Evolutionary conservation across 1,140 invertebrate species (phyloP).

Genomic region (Agrilus planipennis): DNA sequence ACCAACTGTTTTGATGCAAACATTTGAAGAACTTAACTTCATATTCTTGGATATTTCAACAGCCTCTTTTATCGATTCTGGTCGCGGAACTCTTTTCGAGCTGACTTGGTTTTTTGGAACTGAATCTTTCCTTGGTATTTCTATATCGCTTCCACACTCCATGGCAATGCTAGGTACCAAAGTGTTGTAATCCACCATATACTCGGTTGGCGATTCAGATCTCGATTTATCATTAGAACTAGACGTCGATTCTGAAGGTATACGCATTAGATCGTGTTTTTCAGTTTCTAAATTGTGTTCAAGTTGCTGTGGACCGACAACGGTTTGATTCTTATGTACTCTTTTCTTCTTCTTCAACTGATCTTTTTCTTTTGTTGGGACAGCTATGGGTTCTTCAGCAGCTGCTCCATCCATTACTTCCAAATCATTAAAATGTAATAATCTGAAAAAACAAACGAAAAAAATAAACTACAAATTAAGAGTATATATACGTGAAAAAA

Average conservation of each 20-base stretch:
- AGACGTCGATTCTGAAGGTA: constrained; percentile 13
- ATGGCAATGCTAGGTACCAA: constrained; percentile 31
- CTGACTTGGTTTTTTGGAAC: constrained; percentile 7
- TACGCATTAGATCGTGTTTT: constrained; percentile 9
- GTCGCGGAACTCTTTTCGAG: constrained; percentile 13
- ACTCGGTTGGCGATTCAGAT: constrained; percentile 24
- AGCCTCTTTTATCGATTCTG: constrained; percentile 22
- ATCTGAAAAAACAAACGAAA: constrained; percentile 41
- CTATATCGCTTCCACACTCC: constrained; percentile 28
- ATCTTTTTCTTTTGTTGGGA: constrained; percentile 35
- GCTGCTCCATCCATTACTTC: constrained; percentile 51
- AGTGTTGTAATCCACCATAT: constrained; percentile 30
- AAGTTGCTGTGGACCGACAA: constrained; percentile 32
- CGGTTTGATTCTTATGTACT: constrained; percentile 36
- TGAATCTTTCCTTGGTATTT: constrained; percentile 18
- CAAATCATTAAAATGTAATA: constrained; percentile 57
- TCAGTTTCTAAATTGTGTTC: constrained; percentile 30
- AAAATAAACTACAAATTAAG: constrained; percentile 8
- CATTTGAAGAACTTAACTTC: constrained; percentile 17
- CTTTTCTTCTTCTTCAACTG: constrained; percentile 37
- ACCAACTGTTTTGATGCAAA: constrained; percentile 13
- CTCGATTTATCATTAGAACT: constrained; percentile 14
- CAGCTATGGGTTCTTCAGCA: constrained; percentile 34
- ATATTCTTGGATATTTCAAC: constrained; percentile 26
- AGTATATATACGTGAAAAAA: too few relatives aligned